Base-by-base conservation (phyloP, 1,140 invertebrate species). In the Zaprionus ghesquierei region DNA sequence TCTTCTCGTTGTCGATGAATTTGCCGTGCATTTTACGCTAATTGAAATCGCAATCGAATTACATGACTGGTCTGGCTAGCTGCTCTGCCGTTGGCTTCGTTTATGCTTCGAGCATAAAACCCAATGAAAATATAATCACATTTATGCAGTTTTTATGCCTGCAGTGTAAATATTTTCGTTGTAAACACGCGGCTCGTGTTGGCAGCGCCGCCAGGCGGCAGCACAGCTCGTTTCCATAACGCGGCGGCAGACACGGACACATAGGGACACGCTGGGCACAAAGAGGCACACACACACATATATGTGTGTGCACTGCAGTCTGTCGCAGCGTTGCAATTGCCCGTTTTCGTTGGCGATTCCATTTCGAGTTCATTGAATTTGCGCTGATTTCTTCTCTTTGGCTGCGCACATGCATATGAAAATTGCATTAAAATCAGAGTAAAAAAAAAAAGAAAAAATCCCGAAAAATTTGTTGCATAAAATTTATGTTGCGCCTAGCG, bases 71-170 rank as follows among this genome's bases (percentile, higher is more conserved):
- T 35, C 54, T 23, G 25, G n/a, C 8, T 20, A 10, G 23, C 4
- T 18, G 18, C 6, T 9, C 27, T 55, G 55, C 31, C 27, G 41
- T 25, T n/a, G 29, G 2, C n/a, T n/a, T n/a, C 25, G 53, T 38
- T 20, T 13, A 25, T 13, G 31, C 8, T 18, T 8, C 33, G 20
- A 58, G 59, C 76, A 73, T 80, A 89, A 84, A 77, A 77, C 38
- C 85, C 85, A 89, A 89, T 89, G 84, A 89, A 89, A 89, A 89
- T 84, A 80, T 89, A 89, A 89, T 89, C 84, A 89, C 84, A 89
- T 89, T 89, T 89, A 89, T 89, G 84, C 84, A 89, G 80, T 89
- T 89, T 89, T 89, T 89, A 89, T 89, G 84, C 84, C 84, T 75
- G 79, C 77, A 84, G 87, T 89, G 84, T 89, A 89, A 89, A 89